Conservation (phyloP, 2,797 vertebrate species). For the Limnodromus scolopaceus region DNA sequence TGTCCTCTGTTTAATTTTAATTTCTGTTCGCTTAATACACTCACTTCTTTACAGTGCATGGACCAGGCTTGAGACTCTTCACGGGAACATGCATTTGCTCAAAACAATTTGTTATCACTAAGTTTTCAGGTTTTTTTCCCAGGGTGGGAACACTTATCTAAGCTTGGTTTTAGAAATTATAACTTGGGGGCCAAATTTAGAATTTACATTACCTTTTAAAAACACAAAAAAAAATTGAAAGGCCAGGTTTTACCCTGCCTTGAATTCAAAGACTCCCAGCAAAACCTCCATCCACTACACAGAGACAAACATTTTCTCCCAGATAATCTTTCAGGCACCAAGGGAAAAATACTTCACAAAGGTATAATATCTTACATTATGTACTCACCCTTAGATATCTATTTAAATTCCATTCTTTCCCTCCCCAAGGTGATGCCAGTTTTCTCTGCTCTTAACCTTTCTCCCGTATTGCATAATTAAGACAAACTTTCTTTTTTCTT, state of each 20-base stretch:
- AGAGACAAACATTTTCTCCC: background rate
- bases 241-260: background rate
- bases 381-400: background rate
- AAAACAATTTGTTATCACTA: background rate
- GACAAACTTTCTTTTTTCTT: background rate
- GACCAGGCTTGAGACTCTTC: background rate
- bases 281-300: background rate
- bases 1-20: background rate
- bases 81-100: background rate
- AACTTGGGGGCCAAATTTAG: background rate
- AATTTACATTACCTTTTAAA: background rate
- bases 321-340: background rate
- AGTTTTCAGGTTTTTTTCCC: background rate
- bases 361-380: background rate
- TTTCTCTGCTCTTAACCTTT: slow-evolving; percentile 21
- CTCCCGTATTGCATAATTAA: background rate
- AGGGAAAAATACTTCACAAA: background rate
- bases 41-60: background rate
- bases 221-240: background rate
- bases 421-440: background rate
- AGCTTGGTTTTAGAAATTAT: slow-evolving; percentile 1
- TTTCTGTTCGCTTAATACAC: background rate
- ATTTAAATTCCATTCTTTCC: slow-evolving; percentile 29
- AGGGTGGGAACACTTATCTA: background rate
- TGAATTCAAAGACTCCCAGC: background rate